Base-by-base conservation (phyloP, 2,888 invertebrate genomes). In the Eurytoma californica region DNA sequence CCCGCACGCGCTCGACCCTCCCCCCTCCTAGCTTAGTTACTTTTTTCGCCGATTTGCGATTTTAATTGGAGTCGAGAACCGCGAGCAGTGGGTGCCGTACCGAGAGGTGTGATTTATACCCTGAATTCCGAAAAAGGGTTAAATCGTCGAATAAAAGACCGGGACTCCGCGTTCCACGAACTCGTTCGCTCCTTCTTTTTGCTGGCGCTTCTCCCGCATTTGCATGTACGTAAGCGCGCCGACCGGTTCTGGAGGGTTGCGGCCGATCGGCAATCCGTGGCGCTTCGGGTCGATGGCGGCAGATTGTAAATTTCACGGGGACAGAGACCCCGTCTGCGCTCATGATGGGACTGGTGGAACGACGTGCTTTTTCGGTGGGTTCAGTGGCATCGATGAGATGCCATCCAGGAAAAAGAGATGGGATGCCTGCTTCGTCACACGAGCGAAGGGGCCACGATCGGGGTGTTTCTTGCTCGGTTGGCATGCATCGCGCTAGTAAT, bases 1-100 rank as follows among this genome's bases (percentile, higher is more conserved):
- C 57, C 16, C 16, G 84, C 83, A 84, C 84, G 86, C 85, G 84
- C 84, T 80, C 84, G 61, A 61, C 16, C 16, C 28, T 60, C 18
- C 24, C 30, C 12, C 5, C 16, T 60, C 5, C 13, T 30, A 12
- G 1, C 53, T n/a, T 9, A 53, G 14, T 60, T 2, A 60, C 30
- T 16, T 39, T 39, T 39, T 39, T 7, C 39, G 39, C 39, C 39
- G 39, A 39, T 39, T 3, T 58, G 9, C 53, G 14, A 58, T 58
- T 1, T 58, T 24, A 58, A 13, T 14, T 14, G 30, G 60, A 28
- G 16, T 16, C 30, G 16, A 61, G 60, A 0, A 61, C 12, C 30
- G 16, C 28, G 14, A 30, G 28, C 14, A 24, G 24, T 24, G 30
- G 9, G 1, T 30, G 24, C 3, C 4, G n/a, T 30, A 0, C 63